Evolutionary conservation across 2,888 invertebrate genomes (phyloP).

Genomic region (Sepiola atlantica): DNA sequence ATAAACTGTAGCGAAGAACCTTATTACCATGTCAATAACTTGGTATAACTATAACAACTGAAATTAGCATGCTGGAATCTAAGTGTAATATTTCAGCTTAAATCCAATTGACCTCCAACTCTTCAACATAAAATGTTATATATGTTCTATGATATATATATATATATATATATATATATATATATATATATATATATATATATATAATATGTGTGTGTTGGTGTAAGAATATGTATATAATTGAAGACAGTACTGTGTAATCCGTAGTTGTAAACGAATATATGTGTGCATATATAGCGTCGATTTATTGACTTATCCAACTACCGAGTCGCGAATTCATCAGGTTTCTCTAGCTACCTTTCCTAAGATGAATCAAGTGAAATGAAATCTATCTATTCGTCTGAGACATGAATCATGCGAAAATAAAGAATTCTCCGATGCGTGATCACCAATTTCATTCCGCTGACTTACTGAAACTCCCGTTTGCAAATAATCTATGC

Average conservation of each 20-base stretch:
- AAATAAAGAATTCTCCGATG: not conserved
- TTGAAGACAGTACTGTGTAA: no score
- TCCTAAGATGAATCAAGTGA: not conserved
- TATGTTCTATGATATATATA: no score
- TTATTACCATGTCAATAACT: no score
- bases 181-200: not conserved
- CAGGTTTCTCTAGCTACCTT: not conserved
- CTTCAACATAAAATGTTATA: no score
- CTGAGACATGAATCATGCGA: not conserved
- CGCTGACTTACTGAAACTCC: not conserved
- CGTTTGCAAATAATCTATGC: not conserved
- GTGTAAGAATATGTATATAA: no score
- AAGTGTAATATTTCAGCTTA: no score
- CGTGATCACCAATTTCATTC: conserved; percentile 15
- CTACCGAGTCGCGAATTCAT: not conserved
- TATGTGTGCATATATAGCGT: not conserved
- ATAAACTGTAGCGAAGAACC: no score
- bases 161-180: not conserved
- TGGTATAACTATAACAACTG: no score
- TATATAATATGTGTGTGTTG: not conserved
- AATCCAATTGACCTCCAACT: no score
- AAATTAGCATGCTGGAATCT: no score
- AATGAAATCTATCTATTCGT: not conserved
- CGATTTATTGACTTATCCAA: not conserved
- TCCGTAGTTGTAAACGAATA: no score